A percentile compares a stretch with the other conserved stretches of the same genome.
These are phyloP conservation scores for Lacanobia oleracea DNA, from an alignment of 2,888 invertebrate genomes.

Conservation along the genomic window DNA sequence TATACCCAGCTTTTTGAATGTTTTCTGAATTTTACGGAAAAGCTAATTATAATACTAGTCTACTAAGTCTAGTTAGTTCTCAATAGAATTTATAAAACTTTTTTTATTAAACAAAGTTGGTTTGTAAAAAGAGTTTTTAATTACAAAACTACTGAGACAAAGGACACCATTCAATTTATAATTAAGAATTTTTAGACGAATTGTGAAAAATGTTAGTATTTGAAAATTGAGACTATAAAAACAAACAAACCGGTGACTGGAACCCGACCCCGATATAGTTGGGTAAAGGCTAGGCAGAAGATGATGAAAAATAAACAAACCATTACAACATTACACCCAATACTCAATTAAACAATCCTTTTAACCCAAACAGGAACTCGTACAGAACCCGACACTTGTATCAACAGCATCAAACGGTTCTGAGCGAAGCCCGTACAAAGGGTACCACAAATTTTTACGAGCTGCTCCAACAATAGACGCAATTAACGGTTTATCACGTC, in stretches of 20 bases:
- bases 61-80: neutral
- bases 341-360: conserved; percentile 43
- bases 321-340: neutral
- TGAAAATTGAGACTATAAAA: neutral
- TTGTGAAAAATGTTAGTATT: neutral
- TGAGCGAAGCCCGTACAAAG: conserved; percentile 44
- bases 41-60: neutral
- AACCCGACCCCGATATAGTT: too few relatives aligned
- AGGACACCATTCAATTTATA: neutral
- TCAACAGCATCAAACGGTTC: conserved; percentile 64
- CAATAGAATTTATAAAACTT: neutral
- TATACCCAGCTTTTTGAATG: neutral
- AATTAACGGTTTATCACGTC: conserved; percentile 73
- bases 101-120: neutral
- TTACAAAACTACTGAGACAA: neutral
- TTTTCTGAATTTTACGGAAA: neutral
- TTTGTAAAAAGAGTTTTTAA: neutral
- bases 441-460: conserved; percentile 72
- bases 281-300: too few relatives aligned
- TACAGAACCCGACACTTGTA: conserved; percentile 41
- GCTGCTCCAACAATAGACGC: conserved; percentile 69
- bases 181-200: too few relatives aligned
- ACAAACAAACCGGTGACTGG: conserved; percentile 1
- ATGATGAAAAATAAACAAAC: neutral
- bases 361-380: conserved; percentile 17